Conservation (phyloP, 2,797 vertebrate species). For the Tapera naevia region DNA sequence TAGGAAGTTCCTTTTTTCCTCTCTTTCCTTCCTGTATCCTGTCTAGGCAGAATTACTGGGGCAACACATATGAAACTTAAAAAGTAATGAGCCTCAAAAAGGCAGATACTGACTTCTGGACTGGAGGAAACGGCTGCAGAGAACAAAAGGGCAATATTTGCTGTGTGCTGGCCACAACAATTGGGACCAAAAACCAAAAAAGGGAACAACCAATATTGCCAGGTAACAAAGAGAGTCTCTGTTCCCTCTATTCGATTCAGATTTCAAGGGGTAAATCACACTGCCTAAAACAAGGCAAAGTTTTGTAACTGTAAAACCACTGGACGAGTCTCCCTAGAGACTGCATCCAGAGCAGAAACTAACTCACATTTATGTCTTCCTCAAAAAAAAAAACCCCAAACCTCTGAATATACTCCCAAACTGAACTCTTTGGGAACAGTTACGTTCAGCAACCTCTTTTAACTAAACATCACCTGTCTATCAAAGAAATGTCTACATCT, state of each 20-base stretch:
- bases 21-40: background rate
- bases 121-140: background rate
- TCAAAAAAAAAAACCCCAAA: background rate
- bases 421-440: background rate
- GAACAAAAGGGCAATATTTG: background rate
- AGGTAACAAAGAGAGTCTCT: background rate
- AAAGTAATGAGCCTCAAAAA: background rate
- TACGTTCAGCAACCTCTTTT: background rate
- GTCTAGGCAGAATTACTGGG: background rate
- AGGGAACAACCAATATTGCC: background rate
- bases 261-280: background rate
- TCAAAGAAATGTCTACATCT: background rate
- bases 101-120: background rate
- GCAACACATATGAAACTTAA: background rate
- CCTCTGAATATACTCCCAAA: background rate
- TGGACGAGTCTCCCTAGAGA: background rate
- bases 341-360: background rate
- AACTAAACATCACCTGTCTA: background rate
- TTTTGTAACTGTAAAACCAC: background rate
- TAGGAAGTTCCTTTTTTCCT: background rate
- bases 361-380: background rate
- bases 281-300: background rate
- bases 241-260: background rate
- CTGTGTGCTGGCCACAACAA: background rate
- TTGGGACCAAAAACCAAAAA: background rate